Base-by-base conservation (phyloP, 2,797 vertebrate species). In the Nyctalus aviator region DNA sequence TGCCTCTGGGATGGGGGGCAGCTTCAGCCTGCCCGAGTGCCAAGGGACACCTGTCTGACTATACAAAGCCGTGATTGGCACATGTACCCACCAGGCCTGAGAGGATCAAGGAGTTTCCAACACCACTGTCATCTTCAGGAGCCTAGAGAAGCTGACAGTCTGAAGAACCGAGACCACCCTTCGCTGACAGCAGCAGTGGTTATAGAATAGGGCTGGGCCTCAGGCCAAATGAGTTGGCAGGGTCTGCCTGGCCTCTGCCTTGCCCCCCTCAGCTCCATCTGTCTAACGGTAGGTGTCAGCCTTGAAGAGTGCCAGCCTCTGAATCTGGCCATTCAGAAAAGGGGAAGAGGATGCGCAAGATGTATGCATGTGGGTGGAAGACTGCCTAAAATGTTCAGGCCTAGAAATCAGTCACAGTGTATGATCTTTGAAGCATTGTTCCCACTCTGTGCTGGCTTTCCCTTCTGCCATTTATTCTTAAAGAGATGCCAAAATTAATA, bases 171-270 rank as follows among this genome's bases (percentile, higher is more conserved):
- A 69, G 72, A 69, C 37, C 69, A 48, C 81, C 25, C 25, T 82
- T 88, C 18, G 73, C 64, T 83, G 77, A 96, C 77, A 55, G 95
- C 84, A 77, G 9, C 23, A 17, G 41, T 89, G 91, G 59, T 48
- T 95, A 64, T 50, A 59, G 59, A 73, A 90, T 13, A 10, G 41
- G 90, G 73, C 94, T 95, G 95, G 96, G 97, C 94, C 92, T 50
- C 71, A 50, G 90, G 96, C 96, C 97, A 97, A 95, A 96, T 94
- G 94, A 97, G 90, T 95, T 97, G 97, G 97, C 97, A 96, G 88
- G 84, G 73, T 92, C 87, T 82, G 82, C 85, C 84, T 96, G 95
- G 96, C 92, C 97, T 96, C 95, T 95, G 97, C 84, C 97, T 97
- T 95, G 92, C 81, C 93, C 97, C 72, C 53, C 76, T 94, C 69